These are phyloP conservation scores for Tychaedon coryphoeus DNA, from an alignment of 2,113 vertebrate genomes.

Conservation along the genomic window DNA sequence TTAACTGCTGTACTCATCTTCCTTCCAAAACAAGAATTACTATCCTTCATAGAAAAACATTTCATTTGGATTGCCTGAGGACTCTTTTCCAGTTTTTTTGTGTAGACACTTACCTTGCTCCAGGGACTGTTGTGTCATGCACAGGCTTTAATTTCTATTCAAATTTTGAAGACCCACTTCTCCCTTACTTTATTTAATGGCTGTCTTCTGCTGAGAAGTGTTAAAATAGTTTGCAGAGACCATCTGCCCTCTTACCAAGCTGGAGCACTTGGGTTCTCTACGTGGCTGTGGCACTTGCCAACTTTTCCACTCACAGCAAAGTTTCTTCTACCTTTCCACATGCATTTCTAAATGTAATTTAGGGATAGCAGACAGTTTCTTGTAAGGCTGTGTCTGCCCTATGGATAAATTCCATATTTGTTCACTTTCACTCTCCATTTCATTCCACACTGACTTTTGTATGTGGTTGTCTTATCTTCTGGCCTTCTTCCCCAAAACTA, in stretches of 20 bases:
- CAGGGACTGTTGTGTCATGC: not conserved
- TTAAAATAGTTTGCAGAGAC: not conserved
- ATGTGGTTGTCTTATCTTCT: not conserved
- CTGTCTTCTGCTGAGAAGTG: not conserved
- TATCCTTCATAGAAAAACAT: not conserved
- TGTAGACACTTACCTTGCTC: not conserved
- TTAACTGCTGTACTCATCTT: not conserved
- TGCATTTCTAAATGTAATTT: not conserved
- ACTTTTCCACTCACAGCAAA: not conserved
- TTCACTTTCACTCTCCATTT: not conserved
- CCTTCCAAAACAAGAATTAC: not conserved
- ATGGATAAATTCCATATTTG: not conserved
- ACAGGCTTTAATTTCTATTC: not conserved
- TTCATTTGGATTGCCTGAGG: not conserved
- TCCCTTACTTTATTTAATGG: not conserved
- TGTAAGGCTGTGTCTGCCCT: not conserved
- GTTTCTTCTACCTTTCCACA: not conserved
- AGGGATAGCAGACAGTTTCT: not conserved
- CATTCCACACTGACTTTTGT: not conserved
- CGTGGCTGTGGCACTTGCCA: not conserved
- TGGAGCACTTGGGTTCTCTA: not conserved
- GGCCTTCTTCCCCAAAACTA: not conserved
- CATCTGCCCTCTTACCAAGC: conserved; percentile 13
- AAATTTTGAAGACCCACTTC: not conserved
- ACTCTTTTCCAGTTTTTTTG: not conserved